Evolutionary conservation across 2,888 invertebrate species (phyloP), one percentile per base, ranked within the genome.

Genomic region (Calliphora vomitoria): DNA sequence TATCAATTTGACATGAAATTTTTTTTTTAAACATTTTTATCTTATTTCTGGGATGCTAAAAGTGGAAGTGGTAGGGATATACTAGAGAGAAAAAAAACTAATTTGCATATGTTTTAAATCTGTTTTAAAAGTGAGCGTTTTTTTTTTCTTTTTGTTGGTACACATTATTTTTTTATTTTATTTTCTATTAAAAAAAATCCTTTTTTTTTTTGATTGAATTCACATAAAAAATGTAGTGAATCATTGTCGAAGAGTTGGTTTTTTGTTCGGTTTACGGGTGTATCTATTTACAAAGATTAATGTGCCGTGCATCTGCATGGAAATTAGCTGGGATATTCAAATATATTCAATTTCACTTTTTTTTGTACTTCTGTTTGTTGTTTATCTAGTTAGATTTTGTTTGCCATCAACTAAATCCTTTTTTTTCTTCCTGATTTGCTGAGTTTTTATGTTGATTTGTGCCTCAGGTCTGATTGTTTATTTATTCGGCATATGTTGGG

Each of bases 251-350:
- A 60, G 50, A 50, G 87, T 89, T 47, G 35, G 4, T 78, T 85
- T 50, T 62, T 53, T 41, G 44, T 75, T 50, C 4, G 82, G 35
- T 8, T 8, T 41, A 44, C 71, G 80, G 78, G 74, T 90, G 89
- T 91, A 90, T 90, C 91, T 92, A 90, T 92, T 92, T 92, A 90
- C 91, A 90, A 90, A 92, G 92, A 92, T 92, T 92, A 92, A 91
- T 92, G 90, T 91, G 90, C 89, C 90, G 90, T 91, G 92, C 92
- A 92, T 92, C 92, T 92, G 92, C 90, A 85, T 90, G 79, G 64
- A 92, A 92, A 92, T 92, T 92, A 92, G 93, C 92, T 90, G 89
- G 90, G 90, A 91, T 92, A 91, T 83, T 83, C 55, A 71, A 83
- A 78, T 72, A 89, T 91, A 92, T 92, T 92, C 74, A 82, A 69